Evolutionary conservation across 1,140 invertebrate species (phyloP), one percentile per base, ranked within the genome.

Genomic region (Cryptotermes secundus): DNA sequence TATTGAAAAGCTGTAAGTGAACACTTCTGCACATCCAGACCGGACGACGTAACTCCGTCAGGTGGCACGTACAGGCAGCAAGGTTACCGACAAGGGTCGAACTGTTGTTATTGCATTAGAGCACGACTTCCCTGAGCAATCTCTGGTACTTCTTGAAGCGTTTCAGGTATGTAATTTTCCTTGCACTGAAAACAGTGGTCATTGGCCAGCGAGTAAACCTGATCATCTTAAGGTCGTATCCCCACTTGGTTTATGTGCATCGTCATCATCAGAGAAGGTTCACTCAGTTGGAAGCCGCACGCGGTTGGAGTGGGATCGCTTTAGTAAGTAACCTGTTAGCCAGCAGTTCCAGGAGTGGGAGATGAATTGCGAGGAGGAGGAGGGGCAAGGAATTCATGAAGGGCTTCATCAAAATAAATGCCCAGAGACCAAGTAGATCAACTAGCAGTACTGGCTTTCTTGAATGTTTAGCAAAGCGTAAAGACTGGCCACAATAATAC

Each of bases 141-240:
- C n/a, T n/a, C 59, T 14, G 59, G 31, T 72, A 72, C 45, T 12
- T 49, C 45, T 12, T 22, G 45, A 49, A 49, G 45, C 59, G n/a
- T 72, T 72, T 10, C 59, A 10, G 59, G n/a, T 72, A 72, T 31
- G 59, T 72, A n/a, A 72, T 72, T 2, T 72, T 72, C 59, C 59
- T 72, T 72, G 26, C 59, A 72, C 59, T 31, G 59, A 72, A 72
- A 72, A 72, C 59, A 31, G 59, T 72, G 59, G 59, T 72, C 59
- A 72, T 72, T 72, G 59, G 59, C 59, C 59, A 72, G 59, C 59
- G 59, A 72, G 59, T 72, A 72, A 72, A 72, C 59, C 59, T 72
- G 59, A 72, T 72, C 59, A 72, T 72, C 59, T 26, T 72, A 72
- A 31, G 59, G 26, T 31, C 26, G 26, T 31, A 26, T 31, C 26